Base-by-base conservation (phyloP, 2,113 vertebrate species). In the Amblyornis subalaris region DNA sequence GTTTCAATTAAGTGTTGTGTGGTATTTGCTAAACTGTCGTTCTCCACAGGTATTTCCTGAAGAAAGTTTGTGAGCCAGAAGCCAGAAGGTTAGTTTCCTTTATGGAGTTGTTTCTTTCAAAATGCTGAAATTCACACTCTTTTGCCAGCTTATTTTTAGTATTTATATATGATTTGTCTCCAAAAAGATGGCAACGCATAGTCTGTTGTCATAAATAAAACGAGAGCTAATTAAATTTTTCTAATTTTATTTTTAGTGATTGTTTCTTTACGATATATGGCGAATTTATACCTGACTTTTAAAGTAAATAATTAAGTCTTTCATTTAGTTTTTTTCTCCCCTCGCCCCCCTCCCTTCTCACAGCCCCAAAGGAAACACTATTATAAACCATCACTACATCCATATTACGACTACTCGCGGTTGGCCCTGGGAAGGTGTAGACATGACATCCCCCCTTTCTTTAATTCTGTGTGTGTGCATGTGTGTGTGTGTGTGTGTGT, bases 41-140 rank as follows among this genome's bases (percentile, higher is more conserved):
- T 95, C 94, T 97, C 97, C 96, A 96, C 96, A 98, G 96, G 96
- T 97, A 97, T 98, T 98, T 98, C 97, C 97, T 98, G 97, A 94
- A 94, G 95, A 96, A 96, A 97, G 88, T 86, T 97, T 87, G 70
- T 36, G 84, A 96, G 90, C 90, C 95, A 97, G 97, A 92, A 94
- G 95, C 95, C 93, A 96, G 90, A 88, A 94, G 42, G 33, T 86
- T 93, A 90, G 79, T 94, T 93, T 97, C 85, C 92, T 94, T 96
- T 90, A 87, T 81, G 48, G 89, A 94, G 93, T 67, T 74, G 35
- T 89, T 96, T 78, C 89, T 93, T 95, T 95, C 75, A 78, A 90
- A 87, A 76, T 3, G 24, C 14, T 90, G 92, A 86, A 92, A 89
- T 90, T 90, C 79, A 85, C 79, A 60, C 90, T 64, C 74, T 72